Base-by-base conservation (phyloP, 2,888 invertebrate genomes). In the Eilema caniola region DNA sequence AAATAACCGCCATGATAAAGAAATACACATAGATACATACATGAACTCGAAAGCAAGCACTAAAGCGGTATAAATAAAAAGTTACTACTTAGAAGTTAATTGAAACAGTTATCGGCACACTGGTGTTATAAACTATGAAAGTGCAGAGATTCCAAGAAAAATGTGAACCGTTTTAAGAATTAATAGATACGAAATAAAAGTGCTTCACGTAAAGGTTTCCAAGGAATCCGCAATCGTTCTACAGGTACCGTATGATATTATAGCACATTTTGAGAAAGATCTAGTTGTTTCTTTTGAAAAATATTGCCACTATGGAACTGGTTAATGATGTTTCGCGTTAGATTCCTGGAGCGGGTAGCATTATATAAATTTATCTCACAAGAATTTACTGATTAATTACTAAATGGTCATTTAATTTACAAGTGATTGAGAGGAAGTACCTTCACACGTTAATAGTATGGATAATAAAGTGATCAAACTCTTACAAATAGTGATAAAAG, bases 121-220 rank as follows among this genome's bases (percentile, higher is more conserved):
- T 31, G 28, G 61, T 53, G 12, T 8, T 10, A 62, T n/a, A 47
- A 31, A 47, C 28, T 59, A 28, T 60, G 20, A 41, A 59, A 61
- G 8, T 20, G 60, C 56, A 23, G 56, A 11, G 5, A 59, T 61
- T 53, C 61, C 65, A 20, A 24, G 74, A 79, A 81, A 70, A 33
- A 53, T 62, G 70, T 60, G 47, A 74, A 75, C 66, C 63, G 63
- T 65, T 63, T 0, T 73, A 71, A 65, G 67, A 66, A 71, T 41
- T 79, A 70, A 80, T 60, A 72, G 72, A 69, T 66, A 37, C 74
- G 67, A 79, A 70, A 75, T 70, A 75, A 70, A 64, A 70, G 69
- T 70, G 57, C 62, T 64, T 59, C 79, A 81, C 82, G 80, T 71
- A 72, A 81, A 82, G 82, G 80, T 77, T 80, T 80, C 71, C 80